These are phyloP conservation scores for Genyomyrus donnyi DNA, from an alignment of 2,113 vertebrate species.

Conservation along the genomic window DNA sequence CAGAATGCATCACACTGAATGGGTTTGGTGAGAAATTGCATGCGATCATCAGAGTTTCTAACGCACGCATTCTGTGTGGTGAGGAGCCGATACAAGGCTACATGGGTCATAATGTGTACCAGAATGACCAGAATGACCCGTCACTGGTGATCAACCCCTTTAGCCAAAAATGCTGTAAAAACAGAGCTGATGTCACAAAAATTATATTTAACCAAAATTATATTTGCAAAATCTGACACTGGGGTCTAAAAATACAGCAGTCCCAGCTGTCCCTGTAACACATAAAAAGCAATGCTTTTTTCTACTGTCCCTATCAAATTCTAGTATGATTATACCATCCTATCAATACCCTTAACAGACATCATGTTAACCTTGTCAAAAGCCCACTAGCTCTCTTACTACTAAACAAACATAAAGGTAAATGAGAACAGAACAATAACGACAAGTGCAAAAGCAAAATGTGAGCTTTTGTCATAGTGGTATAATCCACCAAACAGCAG, in stretches of 20 bases:
- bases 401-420: background rate
- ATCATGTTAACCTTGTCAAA: background rate
- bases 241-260: background rate
- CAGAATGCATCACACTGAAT: background rate
- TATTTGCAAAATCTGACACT: background rate
- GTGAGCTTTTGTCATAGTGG: background rate
- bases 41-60: background rate
- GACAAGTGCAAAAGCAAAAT: background rate
- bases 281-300: background rate
- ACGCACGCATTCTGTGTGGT: background rate
- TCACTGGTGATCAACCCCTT: background rate
- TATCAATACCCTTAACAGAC: background rate
- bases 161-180: background rate
- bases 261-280: background rate
- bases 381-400: background rate
- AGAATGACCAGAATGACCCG: background rate
- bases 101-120: background rate
- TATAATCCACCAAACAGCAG: background rate
- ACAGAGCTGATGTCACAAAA: background rate
- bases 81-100: background rate
- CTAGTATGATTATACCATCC: background rate
- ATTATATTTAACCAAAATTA: background rate
- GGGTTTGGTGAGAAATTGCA: background rate
- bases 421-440: background rate
- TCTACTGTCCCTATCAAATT: background rate